These are phyloP conservation scores for Pogonognathellus flavescens DNA, from an alignment of 1,140 invertebrate genomes.

Conservation along the genomic window DNA sequence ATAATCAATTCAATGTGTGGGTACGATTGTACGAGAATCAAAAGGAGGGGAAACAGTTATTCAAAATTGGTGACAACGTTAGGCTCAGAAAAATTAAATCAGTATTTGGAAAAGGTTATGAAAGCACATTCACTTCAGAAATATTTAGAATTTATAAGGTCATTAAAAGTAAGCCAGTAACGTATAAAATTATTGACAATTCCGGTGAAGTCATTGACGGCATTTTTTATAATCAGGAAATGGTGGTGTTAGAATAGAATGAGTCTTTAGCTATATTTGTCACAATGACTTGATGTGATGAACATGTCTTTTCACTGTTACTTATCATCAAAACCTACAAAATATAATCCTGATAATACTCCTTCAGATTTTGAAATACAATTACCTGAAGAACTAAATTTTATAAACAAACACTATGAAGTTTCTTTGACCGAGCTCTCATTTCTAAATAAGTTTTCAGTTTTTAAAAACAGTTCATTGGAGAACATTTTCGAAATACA, in stretches of 20 bases:
- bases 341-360: neutral
- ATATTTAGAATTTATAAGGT: neutral
- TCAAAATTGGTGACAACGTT: neutral
- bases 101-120: neutral
- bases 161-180: neutral
- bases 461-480: neutral
- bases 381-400: neutral
- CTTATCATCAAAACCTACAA: neutral
- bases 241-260: neutral
- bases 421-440: neutral
- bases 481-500: no score
- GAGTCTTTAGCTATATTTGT: neutral
- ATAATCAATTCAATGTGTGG: neutral
- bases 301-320: neutral
- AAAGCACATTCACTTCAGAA: neutral
- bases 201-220: neutral
- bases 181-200: neutral
- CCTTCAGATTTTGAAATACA: neutral
- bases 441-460: neutral
- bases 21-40: neutral
- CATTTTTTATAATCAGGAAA: neutral
- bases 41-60: neutral
- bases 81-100: neutral
- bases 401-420: neutral
- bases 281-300: neutral